Evolutionary conservation across 2,888 invertebrate species (phyloP), one percentile per base, ranked within the genome.

Genomic region (Parnassius orleans): DNA sequence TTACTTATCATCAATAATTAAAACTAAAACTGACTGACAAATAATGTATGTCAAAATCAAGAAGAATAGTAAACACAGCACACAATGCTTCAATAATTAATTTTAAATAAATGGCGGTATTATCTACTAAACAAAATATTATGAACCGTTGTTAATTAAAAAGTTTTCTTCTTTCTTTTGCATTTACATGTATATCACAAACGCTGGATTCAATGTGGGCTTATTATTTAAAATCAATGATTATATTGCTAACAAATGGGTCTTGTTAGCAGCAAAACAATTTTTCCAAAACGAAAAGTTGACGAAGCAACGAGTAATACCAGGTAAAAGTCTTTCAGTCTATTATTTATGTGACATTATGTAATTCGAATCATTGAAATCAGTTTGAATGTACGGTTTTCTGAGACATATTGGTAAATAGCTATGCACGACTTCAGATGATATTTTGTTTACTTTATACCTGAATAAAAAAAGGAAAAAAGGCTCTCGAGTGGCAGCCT

Each of bases 231-330:
- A 50, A 24, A 12, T n/a, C 58, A 64, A 12, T 60, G 19, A 46
- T 9, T 47, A 47, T 47, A 14, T 47, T 47, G 1, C 14, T 47
- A 9, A 61, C 76, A 68, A 68, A 83, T 84, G 83, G 83, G 83
- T 62, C 65, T 79, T 3, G 60, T 69, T 7, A 73, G 74, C 46
- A 83, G 81, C 50, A 86, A 81, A 65, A 77, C 79, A n/a, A 65
- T 74, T 15, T 63, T 69, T 52, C 52, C 62, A 15, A 73, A 68
- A 56, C 71, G 71, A 50, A 80, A 75, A 68, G 65, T 87, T 46
- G 83, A 87, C 59, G 81, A 84, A 69, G 76, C 83, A 0, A 87
- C 87, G 0, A 87, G 87, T 61, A 87, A 87, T 64, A 70, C 84
- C 3, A 86, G 87, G 87, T 87, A 75, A 33, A 41, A 41, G 5